Percentiles rank a stretch among this genome's conserved stretches.
Evolutionary conservation across 2,797 vertebrate species (phyloP).

Genomic region (Pipistrellus kuhlii): DNA sequence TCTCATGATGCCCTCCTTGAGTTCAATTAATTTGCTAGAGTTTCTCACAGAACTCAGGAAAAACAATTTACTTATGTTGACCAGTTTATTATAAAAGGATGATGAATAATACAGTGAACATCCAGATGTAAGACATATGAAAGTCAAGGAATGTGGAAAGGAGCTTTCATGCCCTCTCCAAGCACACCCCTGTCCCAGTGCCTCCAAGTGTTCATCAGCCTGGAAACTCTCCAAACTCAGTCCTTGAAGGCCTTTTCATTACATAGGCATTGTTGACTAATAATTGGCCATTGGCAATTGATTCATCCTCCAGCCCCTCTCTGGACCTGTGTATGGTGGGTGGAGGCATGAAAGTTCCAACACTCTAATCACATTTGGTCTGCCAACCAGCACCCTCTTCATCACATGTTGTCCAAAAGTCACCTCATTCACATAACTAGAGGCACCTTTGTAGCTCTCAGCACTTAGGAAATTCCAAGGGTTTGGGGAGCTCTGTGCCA

Average conservation of each 20-base stretch:
- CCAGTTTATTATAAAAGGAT: background rate
- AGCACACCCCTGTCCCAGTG: background rate
- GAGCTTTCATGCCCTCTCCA: background rate
- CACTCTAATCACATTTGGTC: background rate
- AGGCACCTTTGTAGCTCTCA: background rate
- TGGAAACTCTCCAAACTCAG: background rate
- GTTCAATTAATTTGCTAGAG: background rate
- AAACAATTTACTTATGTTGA: background rate
- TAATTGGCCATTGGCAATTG: background rate
- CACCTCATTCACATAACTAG: background rate
- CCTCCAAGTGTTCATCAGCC: background rate
- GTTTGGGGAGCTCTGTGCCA: background rate
- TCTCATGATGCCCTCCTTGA: background rate
- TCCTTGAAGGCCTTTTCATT: background rate
- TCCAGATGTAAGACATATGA: background rate
- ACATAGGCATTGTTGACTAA: background rate
- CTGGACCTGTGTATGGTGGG: rapidly evolving
- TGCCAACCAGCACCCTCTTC: background rate
- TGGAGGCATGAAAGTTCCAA: background rate
- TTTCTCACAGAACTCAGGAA: background rate
- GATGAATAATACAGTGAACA: background rate
- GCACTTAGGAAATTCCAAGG: background rate
- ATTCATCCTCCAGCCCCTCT: background rate
- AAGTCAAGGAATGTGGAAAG: background rate
- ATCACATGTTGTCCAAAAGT: background rate